Percentiles rank a stretch among this genome's conserved stretches.
phyloP scores from a whole-genome alignment of 1,140 invertebrate species.

The Drosophila simulans region DNA sequence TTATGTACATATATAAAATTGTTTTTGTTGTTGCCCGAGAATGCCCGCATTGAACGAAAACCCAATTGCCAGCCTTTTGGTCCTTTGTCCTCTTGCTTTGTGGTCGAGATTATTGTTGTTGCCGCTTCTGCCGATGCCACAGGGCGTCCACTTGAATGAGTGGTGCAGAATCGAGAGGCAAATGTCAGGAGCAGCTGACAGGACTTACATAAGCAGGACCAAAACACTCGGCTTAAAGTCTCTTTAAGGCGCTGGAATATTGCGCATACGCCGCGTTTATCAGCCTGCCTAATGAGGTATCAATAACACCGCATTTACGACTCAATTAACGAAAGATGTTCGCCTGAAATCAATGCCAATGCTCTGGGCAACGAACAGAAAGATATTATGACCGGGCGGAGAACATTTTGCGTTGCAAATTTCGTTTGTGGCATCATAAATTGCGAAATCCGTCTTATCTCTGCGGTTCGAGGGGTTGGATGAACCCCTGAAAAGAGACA shows the following conservation, averaged over 20 bases:
- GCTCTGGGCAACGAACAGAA: background rate
- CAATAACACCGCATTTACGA: constrained; percentile 74
- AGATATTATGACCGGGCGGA: constrained; percentile 20
- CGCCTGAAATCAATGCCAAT: constrained; percentile 55
- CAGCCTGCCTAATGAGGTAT: constrained; percentile 77
- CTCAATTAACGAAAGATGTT: constrained; percentile 66
- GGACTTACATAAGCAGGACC: constrained; percentile 22
- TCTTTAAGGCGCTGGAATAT: constrained; percentile 35
- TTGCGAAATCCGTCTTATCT: constrained; percentile 33
- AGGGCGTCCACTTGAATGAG: constrained; percentile 40
- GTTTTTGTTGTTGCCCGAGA: constrained; percentile 9
- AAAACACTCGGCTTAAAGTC: constrained; percentile 36
- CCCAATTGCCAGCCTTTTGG: constrained; percentile 37
- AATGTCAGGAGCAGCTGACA: constrained; percentile 49
- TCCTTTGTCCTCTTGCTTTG: constrained; percentile 12
- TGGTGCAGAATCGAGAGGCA: constrained; percentile 33
- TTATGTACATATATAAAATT: constrained; percentile 36
- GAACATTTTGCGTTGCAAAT: constrained; percentile 38
- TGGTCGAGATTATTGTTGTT: constrained; percentile 23
- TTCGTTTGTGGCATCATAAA: constrained; percentile 43
- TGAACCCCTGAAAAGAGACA: constrained; percentile 25
- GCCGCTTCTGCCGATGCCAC: background rate
- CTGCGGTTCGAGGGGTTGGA: constrained; percentile 27
- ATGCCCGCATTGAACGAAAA: constrained; percentile 22
- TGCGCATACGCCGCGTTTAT: constrained; percentile 62